Percentiles rank a stretch among this genome's conserved stretches.
phyloP scores from a whole-genome alignment of 2,888 invertebrate genomes.

The Troilus luridus region DNA sequence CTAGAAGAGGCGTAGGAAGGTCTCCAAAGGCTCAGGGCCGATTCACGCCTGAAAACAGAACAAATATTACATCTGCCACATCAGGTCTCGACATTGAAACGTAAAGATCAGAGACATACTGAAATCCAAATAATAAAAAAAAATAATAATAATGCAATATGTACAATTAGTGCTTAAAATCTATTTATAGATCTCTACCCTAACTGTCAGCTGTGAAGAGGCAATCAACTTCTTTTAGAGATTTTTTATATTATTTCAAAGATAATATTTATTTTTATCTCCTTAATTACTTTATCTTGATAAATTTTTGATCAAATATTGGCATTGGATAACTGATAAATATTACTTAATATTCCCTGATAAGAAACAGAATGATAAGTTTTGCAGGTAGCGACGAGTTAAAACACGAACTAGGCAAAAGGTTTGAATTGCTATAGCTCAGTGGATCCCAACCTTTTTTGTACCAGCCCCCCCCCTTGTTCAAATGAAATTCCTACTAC shows the following conservation, averaged over 20 bases:
- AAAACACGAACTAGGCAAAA: neutral
- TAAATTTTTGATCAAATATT: slow-evolving; percentile 24
- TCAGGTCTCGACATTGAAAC: no score
- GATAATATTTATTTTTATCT: slow-evolving; percentile 1
- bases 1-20: no score
- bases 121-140: neutral
- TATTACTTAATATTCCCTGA: neutral
- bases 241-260: neutral
- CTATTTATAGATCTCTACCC: neutral
- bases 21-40: no score
- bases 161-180: neutral
- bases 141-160: neutral
- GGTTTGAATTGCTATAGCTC: neutral
- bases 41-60: no score
- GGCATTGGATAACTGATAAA: slow-evolving; percentile 31
- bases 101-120: no score
- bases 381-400: neutral
- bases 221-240: neutral
- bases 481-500: no score
- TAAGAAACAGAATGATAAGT: neutral
- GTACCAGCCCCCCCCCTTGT: no score
- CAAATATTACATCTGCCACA: no score
- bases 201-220: neutral
- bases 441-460: no score
- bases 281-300: neutral